Evolutionary conservation across 2,113 vertebrate species (phyloP), one percentile per base, ranked within the genome.

Genomic region (Panthera uncia): DNA sequence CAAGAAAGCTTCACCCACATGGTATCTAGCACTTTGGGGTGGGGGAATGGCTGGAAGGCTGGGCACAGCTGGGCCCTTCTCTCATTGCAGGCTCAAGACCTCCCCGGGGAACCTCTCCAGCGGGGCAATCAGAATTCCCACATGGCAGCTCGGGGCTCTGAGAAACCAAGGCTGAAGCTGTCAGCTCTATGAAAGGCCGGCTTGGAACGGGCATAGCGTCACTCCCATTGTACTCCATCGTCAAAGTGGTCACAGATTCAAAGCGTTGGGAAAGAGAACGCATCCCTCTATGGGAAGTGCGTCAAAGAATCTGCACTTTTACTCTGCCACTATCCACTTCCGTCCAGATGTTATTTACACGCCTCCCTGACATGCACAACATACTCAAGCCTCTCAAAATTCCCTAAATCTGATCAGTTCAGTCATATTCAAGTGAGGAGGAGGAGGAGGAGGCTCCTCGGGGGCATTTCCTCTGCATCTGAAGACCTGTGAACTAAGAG

Each of bases 291-390:
- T 5, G 31, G 73, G 48, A 89, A 50, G 55, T 10, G 1, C 4
- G 55, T 36, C 16, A 33, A 80, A 89, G 73, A 36, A n/a, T 85
- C 12, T 25, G 15, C 11, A 78, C n/a, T n/a, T 65, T 57, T 38
- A n/a, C 9, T 50, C 71, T 45, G 14, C 23, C 36, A 33, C 12
- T 73, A 31, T 12, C 38, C 27, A 29, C 65, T 8, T 4, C 45
- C 38, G 4, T 18, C 45, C 65, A 38, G 36, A 38, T 11, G 7
- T 27, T 71, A 78, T 41, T 36, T 38, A 14, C 31, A 83, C 13
- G 15, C 6, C 4, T 23, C 13, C 36, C 71, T 3, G 52, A 27
- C 27, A 33, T 2, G 21, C 33, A 57, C 2, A 6, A 4, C 4
- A 84, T 1, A 69, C 55, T 74, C 23, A 31, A 21, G 57, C 52